A percentile compares a stretch with the other conserved stretches of the same genome.
These are phyloP conservation scores for Poecilia latipinna DNA, from an alignment of 2,113 vertebrate species.

Conservation along the genomic window DNA sequence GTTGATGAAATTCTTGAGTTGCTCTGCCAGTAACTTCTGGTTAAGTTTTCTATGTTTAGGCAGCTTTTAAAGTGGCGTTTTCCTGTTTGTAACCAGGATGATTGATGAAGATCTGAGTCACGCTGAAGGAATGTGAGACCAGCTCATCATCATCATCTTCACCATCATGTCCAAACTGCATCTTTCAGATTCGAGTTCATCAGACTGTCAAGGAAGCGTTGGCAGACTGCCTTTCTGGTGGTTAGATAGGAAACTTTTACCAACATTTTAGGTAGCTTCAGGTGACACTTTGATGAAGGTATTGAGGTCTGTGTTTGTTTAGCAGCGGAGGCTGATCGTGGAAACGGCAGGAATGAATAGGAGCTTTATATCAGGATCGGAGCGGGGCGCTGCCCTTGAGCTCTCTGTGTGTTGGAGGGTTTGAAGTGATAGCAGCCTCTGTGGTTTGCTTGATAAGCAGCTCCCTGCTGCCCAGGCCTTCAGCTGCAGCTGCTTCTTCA, in stretches of 20 bases:
- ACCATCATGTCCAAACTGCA: neutral
- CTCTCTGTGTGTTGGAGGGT: slow-evolving; percentile 3
- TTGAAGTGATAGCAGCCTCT: slow-evolving; percentile 40
- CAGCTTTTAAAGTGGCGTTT: neutral
- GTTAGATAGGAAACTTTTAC: neutral
- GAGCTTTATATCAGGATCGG: slow-evolving; percentile 37
- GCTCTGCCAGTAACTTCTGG: neutral
- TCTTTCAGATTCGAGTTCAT: neutral
- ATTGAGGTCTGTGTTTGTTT: slow-evolving; percentile 3
- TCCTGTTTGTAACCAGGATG: neutral
- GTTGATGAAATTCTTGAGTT: too few relatives aligned
- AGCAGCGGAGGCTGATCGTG: neutral
- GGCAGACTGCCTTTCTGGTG: neutral
- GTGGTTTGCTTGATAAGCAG: slow-evolving; percentile 53
- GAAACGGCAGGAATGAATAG: slow-evolving; percentile 34
- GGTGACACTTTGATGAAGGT: neutral
- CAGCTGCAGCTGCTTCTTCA: slow-evolving; percentile 43
- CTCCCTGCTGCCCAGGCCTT: slow-evolving; percentile 41
- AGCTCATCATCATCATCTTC: neutral
- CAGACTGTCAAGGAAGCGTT: neutral
- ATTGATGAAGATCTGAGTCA: slow-evolving; percentile 21
- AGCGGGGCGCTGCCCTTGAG: slow-evolving; percentile 50
- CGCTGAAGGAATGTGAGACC: slow-evolving; percentile 21
- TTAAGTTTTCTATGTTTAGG: neutral
- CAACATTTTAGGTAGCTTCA: too few relatives aligned